Evolutionary conservation across 37 sponge, comb jelly and placozoan genomes (phyloP), one percentile per base, ranked within the genome.

Genomic region (Amphimedon queenslandica): DNA sequence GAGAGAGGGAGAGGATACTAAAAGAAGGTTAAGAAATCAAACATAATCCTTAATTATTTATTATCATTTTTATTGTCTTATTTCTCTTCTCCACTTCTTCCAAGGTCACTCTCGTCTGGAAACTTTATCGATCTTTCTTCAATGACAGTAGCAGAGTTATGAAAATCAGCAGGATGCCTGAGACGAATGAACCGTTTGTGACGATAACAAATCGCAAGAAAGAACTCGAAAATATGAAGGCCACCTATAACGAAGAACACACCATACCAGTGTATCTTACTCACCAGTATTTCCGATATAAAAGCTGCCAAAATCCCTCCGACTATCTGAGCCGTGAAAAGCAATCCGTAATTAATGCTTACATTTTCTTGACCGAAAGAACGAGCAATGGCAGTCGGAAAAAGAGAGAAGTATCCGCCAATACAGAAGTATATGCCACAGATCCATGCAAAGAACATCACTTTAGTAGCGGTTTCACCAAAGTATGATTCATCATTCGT

Each of bases 341-440:
- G 68, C 24, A 92, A 53, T 2, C 93, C 93, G 37, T 92, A 92
- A 68, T 92, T 92, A 31, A 83, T 42, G 24, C 77, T 51, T 18
- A 83, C 61, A 51, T 92, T 80, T 35, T 79, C 55, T 40, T 67
- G 77, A 3, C 93, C 93, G 80, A 82, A 92, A 53, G 71, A 58
- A n/a, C 82, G 66, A 30, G 86, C 86, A 20, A 78, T 67, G 27
- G 79, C 86, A 5, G 86, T 81, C 4, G 94, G 89, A 32, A 93
- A 84, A 1, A 88, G 33, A 24, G 83, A 82, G 53, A 69, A 87
- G 35, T 37, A 77, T 38, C 96, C 96, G 0, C 96, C 96, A 1
- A 92, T 57, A 70, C 96, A 96, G 77, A 92, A 89, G 85, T 84
- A 89, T 33, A 96, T 72, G 32, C 80, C 43, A 40, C 86, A 89